Conservation (phyloP, 2,888 invertebrate genomes). For the Tenthredo livida region DNA sequence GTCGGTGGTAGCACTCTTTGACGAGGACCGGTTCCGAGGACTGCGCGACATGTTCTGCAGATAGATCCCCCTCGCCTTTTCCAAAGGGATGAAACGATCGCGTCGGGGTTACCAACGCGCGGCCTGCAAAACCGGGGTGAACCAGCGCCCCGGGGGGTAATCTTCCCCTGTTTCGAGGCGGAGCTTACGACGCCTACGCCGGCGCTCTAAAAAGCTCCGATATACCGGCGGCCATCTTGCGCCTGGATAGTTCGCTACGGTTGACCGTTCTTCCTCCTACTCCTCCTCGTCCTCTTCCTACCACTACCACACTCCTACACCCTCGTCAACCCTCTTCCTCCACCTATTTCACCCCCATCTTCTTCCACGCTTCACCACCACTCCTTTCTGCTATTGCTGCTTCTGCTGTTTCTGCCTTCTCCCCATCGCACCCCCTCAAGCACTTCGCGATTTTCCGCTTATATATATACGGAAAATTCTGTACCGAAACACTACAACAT, state of each 20-base stretch:
- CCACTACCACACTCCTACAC: background rate
- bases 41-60: conserved; percentile 72
- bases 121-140: conserved; percentile 39
- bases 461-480: background rate
- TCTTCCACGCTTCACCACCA: conserved; percentile 37
- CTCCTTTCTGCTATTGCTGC: conserved; percentile 13
- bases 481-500: background rate
- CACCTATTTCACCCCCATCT: conserved; percentile 14
- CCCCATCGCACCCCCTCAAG: background rate
- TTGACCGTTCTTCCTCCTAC: conserved; percentile 48
- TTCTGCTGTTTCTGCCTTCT: background rate
- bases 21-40: conserved; percentile 71
- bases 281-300: conserved; percentile 12
- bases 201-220: conserved; percentile 40
- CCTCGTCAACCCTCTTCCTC: conserved; percentile 40
- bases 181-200: conserved; percentile 41
- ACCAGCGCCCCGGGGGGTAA: conserved; percentile 38
- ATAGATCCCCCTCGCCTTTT: conserved; percentile 60
- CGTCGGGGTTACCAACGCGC: conserved; percentile 37
- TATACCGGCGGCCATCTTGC: conserved; percentile 51
- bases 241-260: conserved; percentile 45
- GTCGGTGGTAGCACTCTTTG: conserved; percentile 64
- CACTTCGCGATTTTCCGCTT: background rate
- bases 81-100: conserved; percentile 40
- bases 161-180: conserved; percentile 32